Evolutionary conservation across 2,888 invertebrate genomes (phyloP), one percentile per base, ranked within the genome.

Genomic region (Mechanitis mazaeus): DNA sequence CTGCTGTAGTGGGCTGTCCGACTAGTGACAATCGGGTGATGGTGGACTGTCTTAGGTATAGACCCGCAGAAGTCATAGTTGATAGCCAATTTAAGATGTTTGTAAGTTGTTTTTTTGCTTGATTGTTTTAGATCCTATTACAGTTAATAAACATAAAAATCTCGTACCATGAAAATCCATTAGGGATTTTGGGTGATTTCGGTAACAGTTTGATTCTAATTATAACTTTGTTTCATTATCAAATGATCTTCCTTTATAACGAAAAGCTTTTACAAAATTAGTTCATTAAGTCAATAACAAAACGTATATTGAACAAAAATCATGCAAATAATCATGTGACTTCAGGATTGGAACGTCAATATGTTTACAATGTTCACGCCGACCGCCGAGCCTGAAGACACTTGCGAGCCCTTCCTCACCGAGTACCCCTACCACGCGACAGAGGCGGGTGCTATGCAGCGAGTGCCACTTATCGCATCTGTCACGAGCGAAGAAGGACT

Each of bases 1-100:
- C 93, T 0, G 78, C 82, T 11, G 76, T 91, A 12, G 83, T 95
- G n/a, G 93, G 94, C 28, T 95, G 95, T 70, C 92, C 93, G 2
- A 88, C 85, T 1, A 66, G 73, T 5, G 86, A 78, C 68, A 91
- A 83, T 35, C 77, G 78, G 57, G 90, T 91, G 33, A 91, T 95
- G 82, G 84, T 94, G 0, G 90, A 92, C 7, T 95, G 95, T 74
- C 83, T 95, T 53, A 91, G 91, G 71, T 83, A 87, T 66, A 89
- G 93, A 55, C 92, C 94, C 0, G 93, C 91, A 0, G 87, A 89
- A 50, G 87, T 91, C 56, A 83, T 95, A 33, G 93, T 94, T 1
- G 83, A 91, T 58, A 90, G 92, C 0, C 88, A 89, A 71, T 70
- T 87, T 80, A 74, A 87, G 74, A 83, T 87, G 92, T 72, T 93